Evolutionary conservation across 2,888 invertebrate species (phyloP).

Genomic region (Rhaphigaster nebulosa): DNA sequence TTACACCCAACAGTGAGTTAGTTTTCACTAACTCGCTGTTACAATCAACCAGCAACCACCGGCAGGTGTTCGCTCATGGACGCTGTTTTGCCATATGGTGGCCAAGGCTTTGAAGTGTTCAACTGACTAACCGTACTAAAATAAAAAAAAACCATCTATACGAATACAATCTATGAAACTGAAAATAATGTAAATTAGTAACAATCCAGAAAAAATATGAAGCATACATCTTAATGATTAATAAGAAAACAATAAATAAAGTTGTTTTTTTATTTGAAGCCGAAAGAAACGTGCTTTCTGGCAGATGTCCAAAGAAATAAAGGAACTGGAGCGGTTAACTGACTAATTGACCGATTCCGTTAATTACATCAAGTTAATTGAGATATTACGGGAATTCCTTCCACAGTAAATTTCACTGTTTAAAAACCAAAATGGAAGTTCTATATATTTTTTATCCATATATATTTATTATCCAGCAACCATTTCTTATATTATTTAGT

Average conservation of each 20-base stretch:
- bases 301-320: not conserved
- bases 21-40: not conserved
- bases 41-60: not conserved
- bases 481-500: no score
- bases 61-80: not conserved
- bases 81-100: not conserved
- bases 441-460: no score
- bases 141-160: not conserved
- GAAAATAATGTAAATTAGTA: not conserved
- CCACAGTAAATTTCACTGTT: no score
- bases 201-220: not conserved
- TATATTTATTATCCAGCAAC: no score
- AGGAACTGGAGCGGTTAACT: not conserved
- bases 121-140: not conserved
- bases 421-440: no score
- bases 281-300: not conserved
- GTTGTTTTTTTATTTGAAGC: not conserved
- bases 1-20: not conserved
- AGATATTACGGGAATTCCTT: not conserved
- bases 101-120: not conserved
- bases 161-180: no score
- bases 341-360: not conserved
- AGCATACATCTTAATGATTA: not conserved
- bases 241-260: not conserved
- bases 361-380: constrained; percentile 24